These are phyloP conservation scores for Drosophila nikananu DNA, from an alignment of 1,140 invertebrate genomes.

Conservation along the genomic window DNA sequence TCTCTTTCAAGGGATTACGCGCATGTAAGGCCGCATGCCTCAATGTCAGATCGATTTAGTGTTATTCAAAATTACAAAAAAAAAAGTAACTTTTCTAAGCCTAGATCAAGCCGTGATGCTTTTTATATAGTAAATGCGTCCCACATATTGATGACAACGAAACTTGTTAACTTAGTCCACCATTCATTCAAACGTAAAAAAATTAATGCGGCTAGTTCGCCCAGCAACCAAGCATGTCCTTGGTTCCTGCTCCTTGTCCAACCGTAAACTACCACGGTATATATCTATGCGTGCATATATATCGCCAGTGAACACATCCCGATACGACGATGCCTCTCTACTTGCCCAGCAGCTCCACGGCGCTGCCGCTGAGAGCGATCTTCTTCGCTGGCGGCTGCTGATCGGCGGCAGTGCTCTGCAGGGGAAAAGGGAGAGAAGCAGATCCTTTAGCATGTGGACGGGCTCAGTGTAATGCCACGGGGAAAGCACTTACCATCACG, in stretches of 20 bases:
- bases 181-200: slow-evolving; percentile 7
- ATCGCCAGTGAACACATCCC: slow-evolving; percentile 24
- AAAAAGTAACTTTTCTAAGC: slow-evolving; percentile 10
- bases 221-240: background rate
- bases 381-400: slow-evolving; percentile 67
- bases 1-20: background rate
- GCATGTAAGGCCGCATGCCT: background rate
- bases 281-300: slow-evolving; percentile 29
- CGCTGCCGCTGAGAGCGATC: slow-evolving; percentile 41
- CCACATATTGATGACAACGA: slow-evolving; percentile 34
- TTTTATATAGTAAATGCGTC: slow-evolving; percentile 44
- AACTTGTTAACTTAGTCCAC: slow-evolving; percentile 13
- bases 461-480: rapidly evolving
- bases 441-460: background rate
- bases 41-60: background rate
- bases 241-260: slow-evolving; percentile 1
- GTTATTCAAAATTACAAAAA: background rate
- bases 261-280: slow-evolving; percentile 4
- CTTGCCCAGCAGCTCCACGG: slow-evolving; percentile 49
- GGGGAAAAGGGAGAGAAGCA: too few species aligned
- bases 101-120: slow-evolving; percentile 47
- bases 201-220: background rate
- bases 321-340: slow-evolving; percentile 10
- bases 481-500: slow-evolving; percentile 30
- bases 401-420: slow-evolving; percentile 38